A percentile compares a stretch with the other conserved stretches of the same genome.
Evolutionary conservation across 2,888 invertebrate species (phyloP).

Genomic region (Agonopterix arenella): DNA sequence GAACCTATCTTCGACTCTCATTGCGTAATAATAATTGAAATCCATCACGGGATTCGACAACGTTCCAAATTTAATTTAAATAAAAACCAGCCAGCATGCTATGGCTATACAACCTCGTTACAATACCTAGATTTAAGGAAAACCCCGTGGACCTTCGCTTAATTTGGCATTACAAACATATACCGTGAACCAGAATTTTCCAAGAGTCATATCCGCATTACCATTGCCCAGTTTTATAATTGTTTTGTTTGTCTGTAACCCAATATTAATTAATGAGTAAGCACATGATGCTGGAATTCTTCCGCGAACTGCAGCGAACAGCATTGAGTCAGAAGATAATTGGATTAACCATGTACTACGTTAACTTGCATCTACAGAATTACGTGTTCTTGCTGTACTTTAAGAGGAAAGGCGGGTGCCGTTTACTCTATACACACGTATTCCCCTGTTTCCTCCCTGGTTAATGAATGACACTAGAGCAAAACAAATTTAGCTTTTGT

Average conservation of each 20-base stretch:
- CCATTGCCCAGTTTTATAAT: slow-evolving; percentile 9
- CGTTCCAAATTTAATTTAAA: too few relatives aligned
- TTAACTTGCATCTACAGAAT: neutral
- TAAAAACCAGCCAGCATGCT: too few relatives aligned
- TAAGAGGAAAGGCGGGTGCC: neutral
- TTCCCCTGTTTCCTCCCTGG: too few relatives aligned
- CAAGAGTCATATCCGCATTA: slow-evolving; percentile 19
- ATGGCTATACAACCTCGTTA: too few relatives aligned
- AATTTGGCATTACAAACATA: neutral
- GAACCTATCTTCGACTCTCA: too few relatives aligned
- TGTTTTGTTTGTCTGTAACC: slow-evolving; percentile 34
- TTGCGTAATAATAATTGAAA: too few relatives aligned
- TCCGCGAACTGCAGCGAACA: slow-evolving; percentile 47
- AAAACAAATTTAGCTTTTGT: too few relatives aligned
- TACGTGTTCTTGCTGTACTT: neutral
- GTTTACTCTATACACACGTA: too few relatives aligned
- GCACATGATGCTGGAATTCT: slow-evolving; percentile 27
- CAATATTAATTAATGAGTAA: slow-evolving; percentile 20
- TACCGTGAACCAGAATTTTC: slow-evolving; percentile 6
- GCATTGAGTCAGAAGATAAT: slow-evolving; percentile 37
- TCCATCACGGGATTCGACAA: too few relatives aligned
- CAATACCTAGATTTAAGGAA: too few relatives aligned
- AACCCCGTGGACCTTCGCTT: too few relatives aligned
- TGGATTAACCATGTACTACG: slow-evolving; percentile 23
- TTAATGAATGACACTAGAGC: too few relatives aligned